A percentile compares a stretch with the other conserved stretches of the same genome.
These are phyloP conservation scores for Menura novaehollandiae DNA, from an alignment of 2,113 vertebrate species.

Conservation along the genomic window DNA sequence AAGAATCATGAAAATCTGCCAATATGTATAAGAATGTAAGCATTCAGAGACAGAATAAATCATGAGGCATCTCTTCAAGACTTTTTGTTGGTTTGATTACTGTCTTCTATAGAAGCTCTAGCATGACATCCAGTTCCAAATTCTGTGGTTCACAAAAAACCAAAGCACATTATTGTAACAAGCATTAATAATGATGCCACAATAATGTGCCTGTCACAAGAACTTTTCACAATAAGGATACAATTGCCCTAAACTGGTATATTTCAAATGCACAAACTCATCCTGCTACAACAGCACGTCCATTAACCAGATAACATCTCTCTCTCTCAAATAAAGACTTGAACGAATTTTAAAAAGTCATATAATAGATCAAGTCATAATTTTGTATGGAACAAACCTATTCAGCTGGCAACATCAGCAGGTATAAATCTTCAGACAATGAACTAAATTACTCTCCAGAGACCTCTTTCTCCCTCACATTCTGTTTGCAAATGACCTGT, in stretches of 20 bases:
- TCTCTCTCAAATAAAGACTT: background rate
- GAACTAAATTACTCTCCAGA: background rate
- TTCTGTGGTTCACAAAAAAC: background rate
- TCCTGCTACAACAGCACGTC: background rate
- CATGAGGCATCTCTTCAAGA: background rate
- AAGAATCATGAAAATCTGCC: background rate
- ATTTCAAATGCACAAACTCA: background rate
- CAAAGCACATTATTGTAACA: background rate
- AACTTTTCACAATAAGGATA: background rate
- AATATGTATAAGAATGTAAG: background rate
- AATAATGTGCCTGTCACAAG: background rate
- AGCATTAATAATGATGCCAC: background rate
- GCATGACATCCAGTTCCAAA: background rate
- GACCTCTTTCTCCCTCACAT: background rate
- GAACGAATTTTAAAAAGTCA: background rate
- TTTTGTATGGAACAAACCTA: background rate
- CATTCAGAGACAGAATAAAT: background rate
- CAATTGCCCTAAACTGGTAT: background rate
- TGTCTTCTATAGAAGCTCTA: background rate
- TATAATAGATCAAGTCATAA: background rate
- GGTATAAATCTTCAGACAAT: background rate
- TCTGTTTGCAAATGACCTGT: slow-evolving; percentile 24
- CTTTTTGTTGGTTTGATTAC: background rate
- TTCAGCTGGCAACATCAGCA: background rate
- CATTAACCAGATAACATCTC: background rate